Evolutionary conservation across 1,140 invertebrate genomes (phyloP).

Genomic region (Asbolus verrucosus): DNA sequence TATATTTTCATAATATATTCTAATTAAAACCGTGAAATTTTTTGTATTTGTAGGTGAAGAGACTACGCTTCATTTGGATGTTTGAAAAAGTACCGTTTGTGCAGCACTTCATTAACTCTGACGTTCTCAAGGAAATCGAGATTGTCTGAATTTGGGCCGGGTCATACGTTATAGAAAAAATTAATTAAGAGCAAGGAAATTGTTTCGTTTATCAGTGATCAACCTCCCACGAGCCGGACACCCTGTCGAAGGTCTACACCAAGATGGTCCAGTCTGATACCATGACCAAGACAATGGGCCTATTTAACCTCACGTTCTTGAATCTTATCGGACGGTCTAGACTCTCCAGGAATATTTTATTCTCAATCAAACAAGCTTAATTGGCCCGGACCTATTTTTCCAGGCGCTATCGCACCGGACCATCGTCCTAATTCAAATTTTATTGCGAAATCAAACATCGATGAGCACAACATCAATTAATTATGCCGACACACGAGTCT

Average conservation of each 20-base stretch:
- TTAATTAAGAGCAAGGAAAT: constrained; percentile 45
- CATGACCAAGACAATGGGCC: constrained; percentile 46
- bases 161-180: no score
- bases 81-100: no score
- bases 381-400: not conserved
- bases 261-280: constrained; percentile 45
- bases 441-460: constrained; percentile 17
- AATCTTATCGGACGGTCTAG: constrained; percentile 27
- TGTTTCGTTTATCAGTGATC: constrained; percentile 43
- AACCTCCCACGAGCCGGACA: constrained; percentile 43
- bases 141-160: no score
- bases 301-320: constrained; percentile 42
- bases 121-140: no score
- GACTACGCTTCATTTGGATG: no score
- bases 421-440: not conserved
- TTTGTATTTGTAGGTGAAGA: no score
- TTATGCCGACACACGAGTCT: constrained; percentile 7
- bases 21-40: no score
- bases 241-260: constrained; percentile 26
- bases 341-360: constrained; percentile 13
- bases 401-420: not conserved
- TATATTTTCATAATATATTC: no score
- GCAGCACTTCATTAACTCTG: no score
- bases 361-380: constrained; percentile 12
- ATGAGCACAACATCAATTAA: constrained; percentile 11